Percentiles rank a stretch among this genome's conserved stretches.
phyloP scores from a whole-genome alignment of 2,797 vertebrate genomes.

The Tapirus indicus region DNA sequence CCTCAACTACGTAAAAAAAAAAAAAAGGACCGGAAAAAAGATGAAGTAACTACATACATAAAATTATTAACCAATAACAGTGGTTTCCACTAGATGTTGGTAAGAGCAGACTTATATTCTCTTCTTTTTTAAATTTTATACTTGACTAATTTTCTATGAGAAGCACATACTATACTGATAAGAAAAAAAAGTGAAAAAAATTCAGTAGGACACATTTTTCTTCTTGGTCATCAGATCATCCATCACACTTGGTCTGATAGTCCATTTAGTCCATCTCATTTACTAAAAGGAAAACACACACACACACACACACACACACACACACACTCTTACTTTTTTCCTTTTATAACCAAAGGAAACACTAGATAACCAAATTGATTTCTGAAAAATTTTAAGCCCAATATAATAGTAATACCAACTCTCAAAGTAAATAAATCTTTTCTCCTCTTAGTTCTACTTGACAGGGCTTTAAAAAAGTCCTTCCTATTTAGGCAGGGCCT shows the following conservation, averaged over 20 bases:
- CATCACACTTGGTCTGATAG: neutral
- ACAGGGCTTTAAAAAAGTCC: constrained; percentile 33
- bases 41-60: neutral
- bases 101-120: constrained; percentile 9
- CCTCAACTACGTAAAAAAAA: neutral
- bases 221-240: neutral
- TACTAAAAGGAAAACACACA: neutral
- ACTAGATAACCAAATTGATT: constrained; percentile 21
- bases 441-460: neutral
- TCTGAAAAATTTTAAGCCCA: constrained; percentile 49
- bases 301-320: neutral
- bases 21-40: neutral
- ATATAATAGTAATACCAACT: constrained; percentile 46
- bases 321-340: neutral
- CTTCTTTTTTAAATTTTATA: constrained; percentile 43
- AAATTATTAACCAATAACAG: constrained; percentile 26
- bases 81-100: neutral
- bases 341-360: constrained; percentile 38
- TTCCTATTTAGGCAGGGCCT: neutral
- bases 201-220: neutral
- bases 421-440: constrained; percentile 12
- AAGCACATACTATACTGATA: neutral
- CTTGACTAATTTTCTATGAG: constrained; percentile 30
- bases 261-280: neutral
- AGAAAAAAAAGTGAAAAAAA: neutral